Base-by-base conservation (phyloP, 2,113 vertebrate species). In the Galeopterus variegatus region DNA sequence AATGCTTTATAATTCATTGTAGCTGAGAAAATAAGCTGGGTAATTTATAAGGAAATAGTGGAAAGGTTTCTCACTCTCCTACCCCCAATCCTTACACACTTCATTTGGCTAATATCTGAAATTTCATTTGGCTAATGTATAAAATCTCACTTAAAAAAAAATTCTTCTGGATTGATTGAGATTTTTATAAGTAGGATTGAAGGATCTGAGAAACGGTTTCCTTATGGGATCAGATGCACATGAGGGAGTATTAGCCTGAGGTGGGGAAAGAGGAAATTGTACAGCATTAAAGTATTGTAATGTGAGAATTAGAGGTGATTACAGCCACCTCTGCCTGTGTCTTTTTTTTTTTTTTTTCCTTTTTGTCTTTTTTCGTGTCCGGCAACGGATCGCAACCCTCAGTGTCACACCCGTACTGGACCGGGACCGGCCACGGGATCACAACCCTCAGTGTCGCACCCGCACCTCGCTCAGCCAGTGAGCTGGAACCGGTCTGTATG, bases 61-160 rank as follows among this genome's bases (percentile, higher is more conserved):
- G 33, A 92, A 94, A 73, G 69, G 7, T 41, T 33, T 31, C 45
- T 14, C 14, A 31, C 8, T 7, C 12, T 2, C 33, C 23, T 58
- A n/a, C n/a, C 26, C 24, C 4, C 13, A 69, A n/a, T 90, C 41
- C 9, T 94, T 85, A 77, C 1, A 24, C 3, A 48, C 14, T 76
- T 70, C 41, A 58, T 50, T 96, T 94, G 18, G 50, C 28, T 75
- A 90, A 69, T 84, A 76, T 67, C n/a, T 91, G 62, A 94, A 96
- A 81, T 80, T 97, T 95, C 60, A 94, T 89, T 94, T 97, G 62
- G 23, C 10, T 94, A 91, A 70, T 36, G 60, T 60, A 83, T 89
- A 96, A 69, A 94, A 93, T 82, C 95, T 96, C 41, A 67, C 8
- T 84, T 89, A 58, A n/a, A 28, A 85, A 60, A n/a, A 28, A 90